A percentile compares a stretch with the other conserved stretches of the same genome.
Evolutionary conservation across 2,113 vertebrate species (phyloP).

Genomic region (Nerophis lumbriciformis): DNA sequence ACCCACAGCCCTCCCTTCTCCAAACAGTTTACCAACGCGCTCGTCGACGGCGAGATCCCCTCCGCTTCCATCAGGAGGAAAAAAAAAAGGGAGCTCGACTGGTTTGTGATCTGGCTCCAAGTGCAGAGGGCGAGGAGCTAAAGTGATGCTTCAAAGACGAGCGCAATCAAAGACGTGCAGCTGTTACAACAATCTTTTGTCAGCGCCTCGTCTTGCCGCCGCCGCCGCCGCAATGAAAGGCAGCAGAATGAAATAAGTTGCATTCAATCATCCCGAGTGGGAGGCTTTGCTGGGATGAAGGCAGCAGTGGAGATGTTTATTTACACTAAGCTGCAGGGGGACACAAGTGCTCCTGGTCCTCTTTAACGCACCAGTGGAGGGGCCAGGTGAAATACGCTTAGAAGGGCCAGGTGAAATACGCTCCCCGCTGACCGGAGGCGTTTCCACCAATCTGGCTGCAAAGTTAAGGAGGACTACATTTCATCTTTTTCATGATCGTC

Average conservation of each 20-base stretch:
- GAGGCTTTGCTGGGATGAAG: slow-evolving; percentile 67
- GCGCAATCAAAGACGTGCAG: slow-evolving; percentile 98
- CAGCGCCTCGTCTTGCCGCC: slow-evolving; percentile 95
- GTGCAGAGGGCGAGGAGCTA: slow-evolving; percentile 97
- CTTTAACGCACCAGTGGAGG: slow-evolving; percentile 61
- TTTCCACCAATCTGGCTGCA: slow-evolving; percentile 67
- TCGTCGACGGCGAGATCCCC: slow-evolving; percentile 93
- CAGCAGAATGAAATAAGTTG: slow-evolving; percentile 69
- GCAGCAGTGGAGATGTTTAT: slow-evolving; percentile 67
- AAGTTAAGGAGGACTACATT: slow-evolving; percentile 59
- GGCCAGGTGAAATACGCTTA: slow-evolving; percentile 16
- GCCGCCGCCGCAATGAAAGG: slow-evolving; percentile 74
- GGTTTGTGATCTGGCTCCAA: slow-evolving; percentile 97
- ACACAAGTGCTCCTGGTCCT: slow-evolving; percentile 30
- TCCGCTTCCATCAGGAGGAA: slow-evolving; percentile 79
- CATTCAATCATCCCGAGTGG: slow-evolving; percentile 59
- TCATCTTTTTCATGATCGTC: slow-evolving; percentile 44
- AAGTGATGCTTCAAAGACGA: slow-evolving; percentile 98
- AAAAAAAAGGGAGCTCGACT: slow-evolving; percentile 79
- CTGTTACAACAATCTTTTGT: slow-evolving; percentile 99
- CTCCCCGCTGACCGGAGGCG: slow-evolving; percentile 54
- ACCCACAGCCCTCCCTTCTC: slow-evolving; percentile 69
- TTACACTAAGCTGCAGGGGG: slow-evolving; percentile 65
- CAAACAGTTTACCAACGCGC: slow-evolving; percentile 86
- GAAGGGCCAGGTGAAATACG: slow-evolving; percentile 44